Conservation (phyloP, 1,140 invertebrate species). For the Pseudomyrmex concolor region DNA sequence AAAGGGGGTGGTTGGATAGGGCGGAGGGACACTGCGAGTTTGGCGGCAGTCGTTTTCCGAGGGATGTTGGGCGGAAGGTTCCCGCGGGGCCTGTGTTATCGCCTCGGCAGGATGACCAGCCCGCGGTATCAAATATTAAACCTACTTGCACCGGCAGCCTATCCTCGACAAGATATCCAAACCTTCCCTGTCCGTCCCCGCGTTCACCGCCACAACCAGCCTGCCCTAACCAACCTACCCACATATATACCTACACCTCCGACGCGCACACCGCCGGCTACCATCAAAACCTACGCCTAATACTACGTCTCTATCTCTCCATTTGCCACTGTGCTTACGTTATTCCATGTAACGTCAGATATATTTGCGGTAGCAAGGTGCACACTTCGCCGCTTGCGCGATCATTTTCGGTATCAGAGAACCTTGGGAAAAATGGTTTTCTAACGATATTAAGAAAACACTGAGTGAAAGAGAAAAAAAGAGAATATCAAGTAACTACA, state of each 20-base stretch:
- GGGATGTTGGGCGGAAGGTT: constrained; percentile 82
- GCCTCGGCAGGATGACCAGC: constrained; percentile 85
- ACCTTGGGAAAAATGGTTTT: constrained; percentile 53
- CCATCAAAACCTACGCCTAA: constrained; percentile 74
- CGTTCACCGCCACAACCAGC: constrained; percentile 47
- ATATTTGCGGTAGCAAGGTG: constrained; percentile 29
- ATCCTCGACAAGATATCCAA: constrained; percentile 76
- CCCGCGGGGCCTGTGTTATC: constrained; percentile 85
- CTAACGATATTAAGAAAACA: constrained; percentile 11
- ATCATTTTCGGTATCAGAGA: constrained; percentile 27
- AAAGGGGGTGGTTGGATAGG: constrained; percentile 18
- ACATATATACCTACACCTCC: constrained; percentile 34
- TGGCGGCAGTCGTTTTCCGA: constrained; percentile 79
- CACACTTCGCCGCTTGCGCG: constrained; percentile 41
- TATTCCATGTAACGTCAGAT: constrained; percentile 52
- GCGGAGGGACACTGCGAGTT: constrained; percentile 61
- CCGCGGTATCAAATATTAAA: constrained; percentile 85
- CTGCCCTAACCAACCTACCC: constrained; percentile 58
- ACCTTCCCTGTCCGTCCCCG: constrained; percentile 67
- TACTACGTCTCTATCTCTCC: constrained; percentile 68
- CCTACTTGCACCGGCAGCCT: constrained; percentile 82
- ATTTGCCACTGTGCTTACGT: constrained; percentile 42
- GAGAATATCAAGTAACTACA: neutral
- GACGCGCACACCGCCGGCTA: constrained; percentile 64
- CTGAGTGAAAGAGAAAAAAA: neutral